These are phyloP conservation scores for Nomada goodeniana DNA, from an alignment of 2,888 invertebrate genomes.

Conservation along the genomic window DNA sequence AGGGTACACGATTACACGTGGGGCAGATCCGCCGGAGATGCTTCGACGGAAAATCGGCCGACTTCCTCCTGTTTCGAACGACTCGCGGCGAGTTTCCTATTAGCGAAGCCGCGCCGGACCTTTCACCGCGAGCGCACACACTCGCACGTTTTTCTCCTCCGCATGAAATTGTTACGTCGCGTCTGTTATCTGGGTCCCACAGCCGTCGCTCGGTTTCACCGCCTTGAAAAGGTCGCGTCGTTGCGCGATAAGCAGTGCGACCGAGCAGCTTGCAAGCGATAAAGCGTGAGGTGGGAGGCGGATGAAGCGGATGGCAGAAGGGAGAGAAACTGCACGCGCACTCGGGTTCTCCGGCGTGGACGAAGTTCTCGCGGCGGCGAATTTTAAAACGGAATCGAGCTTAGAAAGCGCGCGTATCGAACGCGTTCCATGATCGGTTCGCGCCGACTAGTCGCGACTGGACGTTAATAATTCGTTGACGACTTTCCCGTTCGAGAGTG, in stretches of 20 bases:
- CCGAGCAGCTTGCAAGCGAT: slow-evolving; percentile 20
- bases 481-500: slow-evolving; percentile 44
- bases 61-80: slow-evolving; percentile 11
- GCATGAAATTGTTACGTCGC: slow-evolving; percentile 62
- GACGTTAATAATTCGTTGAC: slow-evolving; percentile 51
- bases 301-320: not conserved
- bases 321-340: slow-evolving; percentile 2
- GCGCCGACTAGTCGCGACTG: slow-evolving; percentile 12
- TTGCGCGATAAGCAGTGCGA: slow-evolving; percentile 49
- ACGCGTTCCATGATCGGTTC: slow-evolving; percentile 33
- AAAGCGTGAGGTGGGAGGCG: slow-evolving; percentile 10
- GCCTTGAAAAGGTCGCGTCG: slow-evolving; percentile 61
- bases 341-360: not conserved
- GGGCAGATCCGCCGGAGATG: not conserved
- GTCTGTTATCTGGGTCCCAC: slow-evolving; percentile 52
- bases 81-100: slow-evolving; percentile 33
- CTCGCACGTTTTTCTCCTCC: slow-evolving; percentile 47
- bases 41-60: slow-evolving; percentile 47
- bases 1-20: not conserved
- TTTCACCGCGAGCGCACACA: slow-evolving; percentile 50
- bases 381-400: slow-evolving; percentile 35
- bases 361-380: slow-evolving; percentile 19
- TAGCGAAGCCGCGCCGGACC: slow-evolving; percentile 41
- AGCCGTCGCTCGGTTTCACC: slow-evolving; percentile 50
- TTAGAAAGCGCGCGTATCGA: slow-evolving; percentile 50